Evolutionary conservation across 2,888 invertebrate genomes (phyloP), one percentile per base, ranked within the genome.

Genomic region (Amiota communis): DNA sequence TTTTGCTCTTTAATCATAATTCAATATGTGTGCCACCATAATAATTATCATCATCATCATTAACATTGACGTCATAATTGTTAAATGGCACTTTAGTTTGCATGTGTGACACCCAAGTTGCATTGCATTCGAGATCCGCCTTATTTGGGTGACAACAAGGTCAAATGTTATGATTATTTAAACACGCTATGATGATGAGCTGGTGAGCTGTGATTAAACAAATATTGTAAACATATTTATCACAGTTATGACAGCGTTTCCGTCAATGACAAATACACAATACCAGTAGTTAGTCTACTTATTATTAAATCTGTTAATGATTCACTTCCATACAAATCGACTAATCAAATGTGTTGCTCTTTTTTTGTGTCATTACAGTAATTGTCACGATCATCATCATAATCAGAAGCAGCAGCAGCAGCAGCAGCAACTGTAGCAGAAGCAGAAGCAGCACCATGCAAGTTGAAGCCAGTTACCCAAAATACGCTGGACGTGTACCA

Each of bases 401-500:
- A 23, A 23, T 23, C 23, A 23, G 23, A 23, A 23, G 23, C 23
- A 23, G 23, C 23, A 1, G 23, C 23, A 23, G 23, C 23, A 23
- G 23, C 23, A 23, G 3, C 23, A 2, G 23, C 3, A 23, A 3
- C 23, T 2, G 36, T 4, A 6, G 6, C 36, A 36, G 36, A 36
- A 6, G 6, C 53, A 15, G 13, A 8, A 53, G 15, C 13, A 10
- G n/a, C 75, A 80, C 74, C 56, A 89, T 89, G 89, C 87, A 89
- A 87, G 85, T 89, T 65, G 89, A 89, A 78, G 86, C 88, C 71
- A 88, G 84, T 74, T 87, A 88, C 75, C 85, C 86, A 51, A 89
- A 89, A 78, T 89, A 88, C 74, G 84, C 87, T 70, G 89, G 87
- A 74, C 88, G 89, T 71, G 89, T 89, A 74, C 89, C 89, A 76